Evolutionary conservation across 2,888 invertebrate genomes (phyloP), one percentile per base, ranked within the genome.

Genomic region (Amphipoea oculea): DNA sequence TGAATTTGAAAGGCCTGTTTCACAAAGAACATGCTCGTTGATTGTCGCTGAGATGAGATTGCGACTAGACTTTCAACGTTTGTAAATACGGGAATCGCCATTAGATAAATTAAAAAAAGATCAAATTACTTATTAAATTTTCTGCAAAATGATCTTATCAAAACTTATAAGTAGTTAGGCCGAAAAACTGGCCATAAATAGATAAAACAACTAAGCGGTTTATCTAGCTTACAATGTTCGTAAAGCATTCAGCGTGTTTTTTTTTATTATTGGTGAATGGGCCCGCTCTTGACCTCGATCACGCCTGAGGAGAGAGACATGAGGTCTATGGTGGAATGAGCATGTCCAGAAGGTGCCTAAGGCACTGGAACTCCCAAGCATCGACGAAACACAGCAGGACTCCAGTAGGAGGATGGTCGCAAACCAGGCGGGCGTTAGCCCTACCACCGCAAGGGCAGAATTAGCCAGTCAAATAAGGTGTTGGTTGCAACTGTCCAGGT

Each of bases 201-300:
- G 36, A 36, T 5, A 17, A 45, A 65, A 20, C 14, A 51, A 36
- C 48, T 7, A 2, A 70, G 23, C 23, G 5, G 14, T 23, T 51
- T 9, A 36, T 36, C 4, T 23, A 2, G 23, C 36, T 69, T 70
- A 51, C 29, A 48, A 20, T 48, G 14, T 36, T 51, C 29, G 12
- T 45, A 60, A n/a, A 36, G 57, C n/a, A 23, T 74, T 57, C 23
- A 45, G 42, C 42, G 17, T 73, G 75, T 23, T 75, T 57, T n/a
- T n/a, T n/a, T n/a, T n/a, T n/a, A n/a, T n/a, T n/a, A n/a, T n/a
- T n/a, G n/a, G n/a, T n/a, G n/a, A n/a, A n/a, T n/a, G n/a, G n/a
- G n/a, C n/a, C n/a, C n/a, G n/a, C n/a, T n/a, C n/a, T n/a, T n/a
- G n/a, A n/a, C n/a, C n/a, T n/a, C n/a, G n/a, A n/a, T n/a, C n/a